phyloP scores from a whole-genome alignment of 2,888 invertebrate species.

The Monochamus alternatus region DNA sequence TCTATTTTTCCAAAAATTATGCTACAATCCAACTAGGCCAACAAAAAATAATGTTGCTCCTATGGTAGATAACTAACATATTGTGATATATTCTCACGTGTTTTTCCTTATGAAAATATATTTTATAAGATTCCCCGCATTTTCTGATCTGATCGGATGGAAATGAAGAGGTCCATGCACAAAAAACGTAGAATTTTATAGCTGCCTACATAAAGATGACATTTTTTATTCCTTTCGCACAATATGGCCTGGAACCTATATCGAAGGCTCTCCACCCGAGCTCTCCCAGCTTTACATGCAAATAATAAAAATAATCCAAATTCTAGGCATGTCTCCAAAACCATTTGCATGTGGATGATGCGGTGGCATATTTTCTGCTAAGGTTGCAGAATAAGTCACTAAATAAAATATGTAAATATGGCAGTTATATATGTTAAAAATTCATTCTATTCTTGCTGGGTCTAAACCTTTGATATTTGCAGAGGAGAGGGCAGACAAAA shows the following conservation, averaged over 20 bases:
- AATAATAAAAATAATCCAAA: constrained; percentile 38
- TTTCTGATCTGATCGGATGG: no score
- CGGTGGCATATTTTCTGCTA: constrained; percentile 31
- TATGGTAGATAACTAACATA: no score
- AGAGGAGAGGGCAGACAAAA: background rate
- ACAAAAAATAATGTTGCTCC: no score
- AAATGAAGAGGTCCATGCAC: no score
- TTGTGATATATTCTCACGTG: no score
- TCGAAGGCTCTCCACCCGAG: background rate
- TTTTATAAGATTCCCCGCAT: no score
- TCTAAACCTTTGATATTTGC: background rate
- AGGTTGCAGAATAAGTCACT: constrained; percentile 31
- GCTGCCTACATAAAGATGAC: no score
- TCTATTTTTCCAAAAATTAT: no score
- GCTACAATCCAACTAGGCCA: no score
- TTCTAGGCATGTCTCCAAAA: constrained; percentile 38
- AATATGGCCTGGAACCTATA: background rate
- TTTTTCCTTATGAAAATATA: no score
- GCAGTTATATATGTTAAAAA: constrained; percentile 34
- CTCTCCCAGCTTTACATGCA: constrained; percentile 11
- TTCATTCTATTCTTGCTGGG: constrained; percentile 18
- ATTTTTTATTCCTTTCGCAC: background rate
- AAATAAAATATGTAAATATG: constrained; percentile 29
- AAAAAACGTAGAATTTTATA: no score
- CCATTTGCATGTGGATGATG: constrained; percentile 39